Conservation (phyloP, 2,113 vertebrate genomes). For the Sylvicapra grimmia region DNA sequence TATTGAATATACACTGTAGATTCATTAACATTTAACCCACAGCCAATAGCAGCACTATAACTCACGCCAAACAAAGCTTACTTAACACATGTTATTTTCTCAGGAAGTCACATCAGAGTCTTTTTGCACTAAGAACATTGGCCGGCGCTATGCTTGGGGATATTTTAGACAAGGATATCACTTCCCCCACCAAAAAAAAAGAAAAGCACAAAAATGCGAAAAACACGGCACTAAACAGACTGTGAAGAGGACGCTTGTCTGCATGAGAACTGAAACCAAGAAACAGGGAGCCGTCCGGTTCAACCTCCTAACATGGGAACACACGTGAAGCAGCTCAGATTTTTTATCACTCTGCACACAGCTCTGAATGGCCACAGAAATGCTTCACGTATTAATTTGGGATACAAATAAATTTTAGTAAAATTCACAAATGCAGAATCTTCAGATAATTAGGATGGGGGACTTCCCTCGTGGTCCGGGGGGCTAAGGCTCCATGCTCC, state of each 20-base stretch:
- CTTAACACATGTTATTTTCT: neutral
- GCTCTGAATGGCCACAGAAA: neutral
- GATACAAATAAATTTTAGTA: neutral
- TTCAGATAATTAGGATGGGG: neutral
- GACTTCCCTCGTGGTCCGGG: neutral
- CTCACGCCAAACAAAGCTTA: neutral
- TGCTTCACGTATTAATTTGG: neutral
- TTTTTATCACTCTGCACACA: neutral
- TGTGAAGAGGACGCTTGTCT: neutral
- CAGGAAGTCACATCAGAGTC: neutral
- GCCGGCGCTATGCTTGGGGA: neutral
- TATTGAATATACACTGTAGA: neutral
- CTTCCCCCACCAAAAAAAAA: neutral
- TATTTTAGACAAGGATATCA: neutral
- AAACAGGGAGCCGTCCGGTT: neutral
- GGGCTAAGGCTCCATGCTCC: neutral
- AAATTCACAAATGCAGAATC: neutral
- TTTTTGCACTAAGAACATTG: neutral
- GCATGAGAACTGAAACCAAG: neutral
- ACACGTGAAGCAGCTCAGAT: fast-evolving
- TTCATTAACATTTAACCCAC: neutral
- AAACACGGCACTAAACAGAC: neutral
- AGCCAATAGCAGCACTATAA: neutral
- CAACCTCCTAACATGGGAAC: neutral
- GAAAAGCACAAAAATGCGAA: neutral